Evolutionary conservation across 2,113 vertebrate species (phyloP).

Genomic region (Aleadryas rufinucha): DNA sequence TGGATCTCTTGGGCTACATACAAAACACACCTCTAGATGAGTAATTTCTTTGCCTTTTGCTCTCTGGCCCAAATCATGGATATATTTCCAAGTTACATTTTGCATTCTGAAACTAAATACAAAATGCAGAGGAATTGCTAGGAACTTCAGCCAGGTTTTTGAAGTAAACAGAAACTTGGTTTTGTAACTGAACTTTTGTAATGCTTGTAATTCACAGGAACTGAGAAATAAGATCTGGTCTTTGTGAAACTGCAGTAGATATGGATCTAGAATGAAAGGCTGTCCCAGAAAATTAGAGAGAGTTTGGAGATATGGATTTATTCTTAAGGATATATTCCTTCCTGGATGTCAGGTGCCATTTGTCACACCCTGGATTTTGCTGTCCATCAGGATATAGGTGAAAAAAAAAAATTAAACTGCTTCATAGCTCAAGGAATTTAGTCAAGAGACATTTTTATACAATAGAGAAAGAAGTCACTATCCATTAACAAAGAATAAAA

Average conservation of each 20-base stretch:
- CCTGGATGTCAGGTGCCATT: constrained; percentile 78
- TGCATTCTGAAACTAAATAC: not conserved
- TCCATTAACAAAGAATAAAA: constrained; percentile 19
- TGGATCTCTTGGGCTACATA: not conserved
- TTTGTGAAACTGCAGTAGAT: constrained; percentile 65
- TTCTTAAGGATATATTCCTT: constrained; percentile 74
- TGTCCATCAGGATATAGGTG: constrained; percentile 75
- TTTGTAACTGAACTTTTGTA: constrained; percentile 34
- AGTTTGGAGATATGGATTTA: constrained; percentile 70
- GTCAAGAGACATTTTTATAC: constrained; percentile 39
- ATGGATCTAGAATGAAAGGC: constrained; percentile 68
- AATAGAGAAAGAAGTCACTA: constrained; percentile 2
- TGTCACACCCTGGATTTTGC: constrained; percentile 74
- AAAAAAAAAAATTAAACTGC: constrained; percentile 25
- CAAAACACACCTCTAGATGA: not conserved
- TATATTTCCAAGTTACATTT: not conserved
- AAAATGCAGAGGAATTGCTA: not conserved
- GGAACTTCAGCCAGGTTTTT: not conserved
- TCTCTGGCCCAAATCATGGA: not conserved
- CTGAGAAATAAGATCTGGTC: constrained; percentile 44
- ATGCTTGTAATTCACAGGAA: constrained; percentile 32
- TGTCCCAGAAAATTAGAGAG: constrained; percentile 76
- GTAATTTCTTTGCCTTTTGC: not conserved
- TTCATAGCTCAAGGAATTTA: constrained; percentile 67
- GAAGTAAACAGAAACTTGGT: constrained; percentile 23